Conservation (phyloP, 1,140 invertebrate species). For the Brachionus rotundiformis region DNA sequence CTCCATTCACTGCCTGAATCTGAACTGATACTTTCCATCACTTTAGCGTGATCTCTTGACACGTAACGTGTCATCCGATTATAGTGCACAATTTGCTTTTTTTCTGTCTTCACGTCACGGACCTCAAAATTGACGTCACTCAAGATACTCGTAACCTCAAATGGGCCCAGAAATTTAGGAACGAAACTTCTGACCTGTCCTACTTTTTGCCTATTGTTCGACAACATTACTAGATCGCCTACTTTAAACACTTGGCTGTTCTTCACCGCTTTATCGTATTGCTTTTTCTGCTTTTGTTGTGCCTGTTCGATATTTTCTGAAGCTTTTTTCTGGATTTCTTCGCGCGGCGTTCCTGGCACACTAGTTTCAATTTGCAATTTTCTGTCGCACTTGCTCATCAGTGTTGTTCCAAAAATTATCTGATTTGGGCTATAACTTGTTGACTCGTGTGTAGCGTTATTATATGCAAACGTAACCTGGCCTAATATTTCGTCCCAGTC, state of each 20-base stretch:
- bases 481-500: conserved; percentile 26
- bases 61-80: neutral
- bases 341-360: neutral
- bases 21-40: too few relatives aligned
- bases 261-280: neutral
- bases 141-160: neutral
- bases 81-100: neutral
- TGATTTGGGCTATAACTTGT: neutral
- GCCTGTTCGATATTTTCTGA: neutral
- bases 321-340: neutral
- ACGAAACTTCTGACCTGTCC: neutral
- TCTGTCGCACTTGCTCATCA: neutral
- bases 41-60: too few relatives aligned
- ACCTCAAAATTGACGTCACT: neutral
- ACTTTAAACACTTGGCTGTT: neutral
- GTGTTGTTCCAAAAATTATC: neutral
- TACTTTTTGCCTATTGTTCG: neutral
- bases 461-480: neutral
- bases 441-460: neutral
- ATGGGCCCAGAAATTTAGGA: neutral
- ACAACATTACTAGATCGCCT: neutral
- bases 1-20: too few relatives aligned
- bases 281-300: neutral
- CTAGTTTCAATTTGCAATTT: neutral
- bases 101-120: neutral